Conservation (phyloP, 2,888 invertebrate genomes). For the Poecilobothrus nobilitatus region DNA sequence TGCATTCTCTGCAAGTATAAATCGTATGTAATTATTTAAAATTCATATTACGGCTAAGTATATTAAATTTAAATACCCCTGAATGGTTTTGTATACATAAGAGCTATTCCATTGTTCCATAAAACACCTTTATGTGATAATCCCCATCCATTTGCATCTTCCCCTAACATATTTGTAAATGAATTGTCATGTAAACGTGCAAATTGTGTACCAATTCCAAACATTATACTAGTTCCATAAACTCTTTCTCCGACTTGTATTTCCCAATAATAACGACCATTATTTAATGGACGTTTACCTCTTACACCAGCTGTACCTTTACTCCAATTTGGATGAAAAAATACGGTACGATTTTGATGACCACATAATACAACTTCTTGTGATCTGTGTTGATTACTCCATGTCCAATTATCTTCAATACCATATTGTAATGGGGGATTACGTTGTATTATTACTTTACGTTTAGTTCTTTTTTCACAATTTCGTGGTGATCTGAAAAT, state of each 20-base stretch:
- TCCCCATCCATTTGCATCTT: slow-evolving; percentile 62
- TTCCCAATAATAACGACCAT: slow-evolving; percentile 59
- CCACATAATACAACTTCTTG: slow-evolving; percentile 53
- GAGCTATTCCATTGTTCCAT: slow-evolving; percentile 54
- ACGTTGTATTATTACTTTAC: slow-evolving; percentile 20
- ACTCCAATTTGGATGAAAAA: slow-evolving; percentile 69
- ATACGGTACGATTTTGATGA: slow-evolving; percentile 49
- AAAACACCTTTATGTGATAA: slow-evolving; percentile 62
- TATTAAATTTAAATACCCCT: slow-evolving; percentile 26
- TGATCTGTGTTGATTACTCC: slow-evolving; percentile 53
- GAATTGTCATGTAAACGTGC: slow-evolving; percentile 56
- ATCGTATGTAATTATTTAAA: background rate
- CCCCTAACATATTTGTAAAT: slow-evolving; percentile 63
- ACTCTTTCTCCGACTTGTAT: slow-evolving; percentile 54
- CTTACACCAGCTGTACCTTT: slow-evolving; percentile 64
- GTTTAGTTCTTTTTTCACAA: slow-evolving; percentile 14
- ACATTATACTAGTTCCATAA: slow-evolving; percentile 69
- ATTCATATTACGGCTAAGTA: too few species aligned
- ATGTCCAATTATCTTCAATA: slow-evolving; percentile 60
- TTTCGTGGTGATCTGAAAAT: background rate
- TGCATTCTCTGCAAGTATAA: slow-evolving; percentile 48
- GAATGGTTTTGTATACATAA: slow-evolving; percentile 58
- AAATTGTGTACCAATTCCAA: slow-evolving; percentile 55
- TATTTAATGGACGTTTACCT: slow-evolving; percentile 57
- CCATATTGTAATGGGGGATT: slow-evolving; percentile 40